phyloP scores from a whole-genome alignment of 2,888 invertebrate genomes.

The Geotrupes spiniger region DNA sequence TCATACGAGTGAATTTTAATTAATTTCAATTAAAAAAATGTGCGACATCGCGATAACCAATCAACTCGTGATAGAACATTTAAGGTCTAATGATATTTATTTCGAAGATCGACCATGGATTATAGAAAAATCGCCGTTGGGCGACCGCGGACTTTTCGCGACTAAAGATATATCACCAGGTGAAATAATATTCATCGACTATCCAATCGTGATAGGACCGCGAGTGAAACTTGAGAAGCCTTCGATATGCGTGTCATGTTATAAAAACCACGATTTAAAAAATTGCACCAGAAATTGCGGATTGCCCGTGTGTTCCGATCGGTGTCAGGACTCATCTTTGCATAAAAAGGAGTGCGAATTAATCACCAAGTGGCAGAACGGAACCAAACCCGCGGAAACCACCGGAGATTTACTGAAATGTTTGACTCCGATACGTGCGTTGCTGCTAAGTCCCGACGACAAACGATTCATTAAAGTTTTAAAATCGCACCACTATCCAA shows the following conservation, averaged over 20 bases:
- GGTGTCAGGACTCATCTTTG: slow-evolving; percentile 58
- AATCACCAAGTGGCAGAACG: slow-evolving; percentile 57
- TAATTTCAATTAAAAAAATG: no score
- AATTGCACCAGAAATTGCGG: slow-evolving; percentile 63
- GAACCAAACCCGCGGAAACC: slow-evolving; percentile 50
- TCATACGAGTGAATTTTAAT: no score
- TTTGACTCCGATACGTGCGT: slow-evolving; percentile 50
- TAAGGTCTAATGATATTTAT: slow-evolving; percentile 14
- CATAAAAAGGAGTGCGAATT: slow-evolving; percentile 67
- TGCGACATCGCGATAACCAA: no score
- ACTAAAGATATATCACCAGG: slow-evolving; percentile 63
- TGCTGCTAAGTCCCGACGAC: slow-evolving; percentile 50
- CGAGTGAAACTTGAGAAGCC: slow-evolving; percentile 55
- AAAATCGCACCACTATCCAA: slow-evolving; percentile 55
- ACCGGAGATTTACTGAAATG: slow-evolving; percentile 47
- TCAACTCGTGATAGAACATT: slow-evolving; percentile 9
- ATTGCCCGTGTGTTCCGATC: slow-evolving; percentile 65
- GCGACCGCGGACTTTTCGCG: slow-evolving; percentile 72
- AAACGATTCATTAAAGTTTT: slow-evolving; percentile 54
- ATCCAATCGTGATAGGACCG: slow-evolving; percentile 68
- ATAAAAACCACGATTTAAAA: slow-evolving; percentile 50
- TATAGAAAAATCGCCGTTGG: slow-evolving; percentile 58
- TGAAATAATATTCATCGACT: slow-evolving; percentile 69
- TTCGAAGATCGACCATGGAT: slow-evolving; percentile 55
- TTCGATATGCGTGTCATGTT: slow-evolving; percentile 66